Evolutionary conservation across 2,888 invertebrate genomes (phyloP).

Genomic region (Conomelus anceps): DNA sequence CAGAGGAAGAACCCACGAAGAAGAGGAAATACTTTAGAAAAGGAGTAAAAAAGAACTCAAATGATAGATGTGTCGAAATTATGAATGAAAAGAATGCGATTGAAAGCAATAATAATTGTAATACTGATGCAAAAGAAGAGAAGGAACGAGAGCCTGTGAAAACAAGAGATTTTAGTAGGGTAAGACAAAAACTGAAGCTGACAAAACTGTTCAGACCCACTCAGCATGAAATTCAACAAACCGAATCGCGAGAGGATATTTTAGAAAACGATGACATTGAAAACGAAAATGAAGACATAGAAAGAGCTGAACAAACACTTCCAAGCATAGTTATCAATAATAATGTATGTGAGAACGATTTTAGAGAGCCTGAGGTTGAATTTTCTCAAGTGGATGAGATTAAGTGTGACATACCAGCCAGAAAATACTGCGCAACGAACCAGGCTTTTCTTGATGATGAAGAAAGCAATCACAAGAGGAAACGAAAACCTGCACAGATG

Average conservation of each 20-base stretch:
- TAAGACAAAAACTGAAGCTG: background rate
- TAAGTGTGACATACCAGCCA: background rate
- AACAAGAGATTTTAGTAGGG: background rate
- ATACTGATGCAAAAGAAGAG: background rate
- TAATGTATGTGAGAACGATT: background rate
- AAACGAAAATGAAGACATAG: background rate
- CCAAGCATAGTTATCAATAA: background rate
- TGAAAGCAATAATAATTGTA: background rate
- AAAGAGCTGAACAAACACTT: background rate
- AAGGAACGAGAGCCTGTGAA: background rate
- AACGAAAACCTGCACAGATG: background rate
- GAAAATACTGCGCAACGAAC: background rate
- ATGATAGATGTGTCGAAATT: background rate
- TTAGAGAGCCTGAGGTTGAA: background rate
- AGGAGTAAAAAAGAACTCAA: background rate
- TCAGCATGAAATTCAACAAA: background rate
- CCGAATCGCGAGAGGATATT: background rate
- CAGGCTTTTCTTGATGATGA: background rate
- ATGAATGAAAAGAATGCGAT: constrained; percentile 1
- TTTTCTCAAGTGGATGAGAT: background rate
- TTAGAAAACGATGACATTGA: background rate
- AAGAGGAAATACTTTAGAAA: background rate
- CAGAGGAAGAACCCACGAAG: background rate
- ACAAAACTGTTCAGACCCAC: background rate
- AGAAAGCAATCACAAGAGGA: background rate